Evolutionary conservation across 2,797 vertebrate species (phyloP).

Genomic region (Enteromius mattozi): DNA sequence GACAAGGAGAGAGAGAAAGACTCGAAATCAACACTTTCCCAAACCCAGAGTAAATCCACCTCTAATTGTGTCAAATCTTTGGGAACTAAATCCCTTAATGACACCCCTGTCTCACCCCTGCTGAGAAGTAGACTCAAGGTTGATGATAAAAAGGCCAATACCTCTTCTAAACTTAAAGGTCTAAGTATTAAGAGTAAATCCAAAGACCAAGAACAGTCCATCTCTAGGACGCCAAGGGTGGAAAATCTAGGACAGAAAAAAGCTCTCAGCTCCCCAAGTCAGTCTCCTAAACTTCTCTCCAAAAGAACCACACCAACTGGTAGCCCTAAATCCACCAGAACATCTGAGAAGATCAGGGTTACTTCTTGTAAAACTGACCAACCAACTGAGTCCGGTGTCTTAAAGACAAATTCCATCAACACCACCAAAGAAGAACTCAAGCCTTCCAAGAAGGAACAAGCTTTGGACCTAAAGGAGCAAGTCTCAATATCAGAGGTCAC

Average conservation of each 20-base stretch:
- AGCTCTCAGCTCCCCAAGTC: slow-evolving; percentile 68
- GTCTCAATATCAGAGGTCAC: slow-evolving; percentile 55
- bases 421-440: slow-evolving; percentile 42
- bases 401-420: slow-evolving; percentile 43
- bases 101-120: slow-evolving; percentile 68
- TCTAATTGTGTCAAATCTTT: slow-evolving; percentile 56
- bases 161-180: slow-evolving; percentile 81
- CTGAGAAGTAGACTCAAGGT: slow-evolving; percentile 70
- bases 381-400: slow-evolving; percentile 27
- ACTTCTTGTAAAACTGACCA: slow-evolving; percentile 53
- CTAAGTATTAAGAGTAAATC: slow-evolving; percentile 81
- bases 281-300: slow-evolving; percentile 71
- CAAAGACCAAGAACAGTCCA: slow-evolving; percentile 70
- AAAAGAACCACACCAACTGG: slow-evolving; percentile 65
- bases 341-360: slow-evolving; percentile 53
- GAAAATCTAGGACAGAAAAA: slow-evolving; percentile 71
- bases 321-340: slow-evolving; percentile 66
- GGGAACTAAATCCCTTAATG: slow-evolving; percentile 58
- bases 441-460: slow-evolving; percentile 30
- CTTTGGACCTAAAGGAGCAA: slow-evolving; percentile 59
- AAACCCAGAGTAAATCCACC: slow-evolving; percentile 65
- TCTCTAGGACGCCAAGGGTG: slow-evolving; percentile 58
- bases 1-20: slow-evolving; percentile 75
- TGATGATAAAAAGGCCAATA: slow-evolving; percentile 75
- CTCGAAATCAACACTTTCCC: slow-evolving; percentile 67